These are phyloP conservation scores for Rallus limicola DNA, from an alignment of 2,113 vertebrate genomes.

Conservation along the genomic window DNA sequence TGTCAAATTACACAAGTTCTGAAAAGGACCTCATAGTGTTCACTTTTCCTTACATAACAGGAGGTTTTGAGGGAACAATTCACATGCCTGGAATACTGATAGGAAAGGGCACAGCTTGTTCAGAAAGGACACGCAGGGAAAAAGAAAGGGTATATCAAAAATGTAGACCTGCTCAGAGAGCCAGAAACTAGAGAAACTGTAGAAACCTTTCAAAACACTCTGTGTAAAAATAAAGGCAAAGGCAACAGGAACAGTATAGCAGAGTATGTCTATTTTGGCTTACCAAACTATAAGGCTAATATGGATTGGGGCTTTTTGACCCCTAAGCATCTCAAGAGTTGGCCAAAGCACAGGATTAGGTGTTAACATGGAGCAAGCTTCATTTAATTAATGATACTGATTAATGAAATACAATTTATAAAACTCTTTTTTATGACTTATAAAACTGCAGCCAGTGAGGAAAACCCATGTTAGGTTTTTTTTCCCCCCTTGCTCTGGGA, in stretches of 20 bases:
- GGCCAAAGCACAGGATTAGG: not conserved
- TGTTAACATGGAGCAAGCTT: not conserved
- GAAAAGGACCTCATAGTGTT: not conserved
- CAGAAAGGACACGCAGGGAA: not conserved
- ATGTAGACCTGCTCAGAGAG: not conserved
- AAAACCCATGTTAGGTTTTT: not conserved
- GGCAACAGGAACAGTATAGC: not conserved
- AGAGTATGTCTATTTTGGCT: fast-evolving
- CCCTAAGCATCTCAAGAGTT: not conserved
- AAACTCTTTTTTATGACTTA: not conserved
- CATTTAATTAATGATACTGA: not conserved
- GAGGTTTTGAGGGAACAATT: not conserved
- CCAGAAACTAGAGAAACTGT: not conserved
- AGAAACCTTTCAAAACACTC: not conserved
- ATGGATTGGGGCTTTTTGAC: not conserved
- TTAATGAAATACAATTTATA: not conserved
- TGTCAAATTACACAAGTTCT: not conserved
- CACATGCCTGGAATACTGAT: not conserved
- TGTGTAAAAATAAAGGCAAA: not conserved
- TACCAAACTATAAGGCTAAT: not conserved
- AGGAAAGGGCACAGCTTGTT: not conserved
- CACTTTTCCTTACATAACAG: not conserved
- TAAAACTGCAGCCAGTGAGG: not conserved
- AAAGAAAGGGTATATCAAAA: not conserved
- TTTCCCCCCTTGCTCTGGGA: not conserved